Percentiles rank a stretch among this genome's conserved stretches.
phyloP scores from a whole-genome alignment of 2,888 invertebrate genomes.

The Scaeva pyrastri region DNA sequence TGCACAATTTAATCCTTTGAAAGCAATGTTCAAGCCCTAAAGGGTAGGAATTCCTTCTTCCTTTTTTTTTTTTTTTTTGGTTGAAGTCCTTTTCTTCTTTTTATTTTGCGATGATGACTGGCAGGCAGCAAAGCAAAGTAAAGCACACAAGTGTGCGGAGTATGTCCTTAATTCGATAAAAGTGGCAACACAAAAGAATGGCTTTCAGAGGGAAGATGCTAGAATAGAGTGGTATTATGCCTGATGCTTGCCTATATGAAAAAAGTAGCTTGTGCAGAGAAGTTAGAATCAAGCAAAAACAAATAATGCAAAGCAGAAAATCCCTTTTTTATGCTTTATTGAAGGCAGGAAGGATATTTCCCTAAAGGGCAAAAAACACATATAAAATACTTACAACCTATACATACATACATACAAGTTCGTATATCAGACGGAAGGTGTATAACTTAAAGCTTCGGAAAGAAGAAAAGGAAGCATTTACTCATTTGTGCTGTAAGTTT shows the following conservation, averaged over 20 bases:
- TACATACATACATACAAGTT: background rate
- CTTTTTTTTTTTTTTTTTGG: background rate
- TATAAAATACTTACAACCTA: background rate
- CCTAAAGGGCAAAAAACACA: constrained; percentile 68
- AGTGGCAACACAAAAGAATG: constrained; percentile 47
- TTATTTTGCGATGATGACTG: constrained; percentile 23
- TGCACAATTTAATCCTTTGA: constrained; percentile 73
- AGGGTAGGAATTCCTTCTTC: constrained; percentile 10
- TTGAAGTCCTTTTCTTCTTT: no score
- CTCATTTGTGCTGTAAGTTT: constrained; percentile 69
- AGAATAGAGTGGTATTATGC: constrained; percentile 41
- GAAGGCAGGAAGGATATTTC: constrained; percentile 66
- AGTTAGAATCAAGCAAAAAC: background rate
- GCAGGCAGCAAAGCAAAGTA: background rate
- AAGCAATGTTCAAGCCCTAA: constrained; percentile 39
- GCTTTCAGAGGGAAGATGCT: constrained; percentile 3
- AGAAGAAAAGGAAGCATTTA: constrained; percentile 49
- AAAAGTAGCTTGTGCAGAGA: constrained; percentile 57
- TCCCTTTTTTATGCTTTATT: constrained; percentile 61
- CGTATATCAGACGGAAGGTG: constrained; percentile 28
- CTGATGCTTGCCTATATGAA: no score
- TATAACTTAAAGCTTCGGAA: constrained; percentile 37
- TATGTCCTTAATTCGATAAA: constrained; percentile 74
- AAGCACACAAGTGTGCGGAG: constrained; percentile 57
- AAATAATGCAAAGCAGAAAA: constrained; percentile 46